A percentile compares a stretch with the other conserved stretches of the same genome.
These are phyloP conservation scores for Planococcus citri DNA, from an alignment of 1,140 invertebrate species.

Conservation along the genomic window DNA sequence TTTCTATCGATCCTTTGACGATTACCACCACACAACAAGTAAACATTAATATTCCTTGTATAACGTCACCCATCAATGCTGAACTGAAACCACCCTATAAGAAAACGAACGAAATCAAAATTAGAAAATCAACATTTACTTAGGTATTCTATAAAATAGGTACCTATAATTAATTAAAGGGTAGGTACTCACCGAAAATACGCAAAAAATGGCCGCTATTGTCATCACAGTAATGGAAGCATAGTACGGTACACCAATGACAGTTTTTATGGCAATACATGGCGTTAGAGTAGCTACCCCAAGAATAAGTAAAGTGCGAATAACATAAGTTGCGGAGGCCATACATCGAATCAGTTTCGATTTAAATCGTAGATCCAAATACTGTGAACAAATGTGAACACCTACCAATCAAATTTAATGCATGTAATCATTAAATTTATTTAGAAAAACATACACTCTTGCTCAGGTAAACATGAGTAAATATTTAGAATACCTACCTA, in stretches of 20 bases:
- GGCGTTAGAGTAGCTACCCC: slow-evolving; percentile 71
- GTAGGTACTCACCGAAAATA: slow-evolving; percentile 47
- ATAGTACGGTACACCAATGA: slow-evolving; percentile 71
- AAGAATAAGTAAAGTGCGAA: slow-evolving; percentile 63
- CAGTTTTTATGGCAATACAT: slow-evolving; percentile 64
- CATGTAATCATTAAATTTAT: no score
- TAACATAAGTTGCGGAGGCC: slow-evolving; percentile 64
- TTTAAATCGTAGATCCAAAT: slow-evolving; percentile 69
- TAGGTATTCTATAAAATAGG: no score
- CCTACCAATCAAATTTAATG: not conserved
- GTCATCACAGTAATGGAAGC: slow-evolving; percentile 60
- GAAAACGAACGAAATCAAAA: slow-evolving; percentile 11
- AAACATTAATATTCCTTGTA: slow-evolving; percentile 78
- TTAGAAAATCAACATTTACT: not conserved
- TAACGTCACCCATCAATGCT: slow-evolving; percentile 76
- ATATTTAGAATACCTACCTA: no score
- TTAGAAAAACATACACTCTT: no score
- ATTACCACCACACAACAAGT: slow-evolving; percentile 63
- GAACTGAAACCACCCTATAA: slow-evolving; percentile 70
- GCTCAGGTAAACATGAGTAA: no score
- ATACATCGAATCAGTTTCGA: slow-evolving; percentile 58
- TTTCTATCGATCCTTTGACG: slow-evolving; percentile 53
- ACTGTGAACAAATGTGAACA: slow-evolving; percentile 35
- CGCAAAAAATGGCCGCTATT: slow-evolving; percentile 61
- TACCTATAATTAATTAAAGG: no score